A percentile compares a stretch with the other conserved stretches of the same genome.
Conservation (phyloP, 2,113 vertebrate genomes). For the Prochilodus magdalenae region DNA sequence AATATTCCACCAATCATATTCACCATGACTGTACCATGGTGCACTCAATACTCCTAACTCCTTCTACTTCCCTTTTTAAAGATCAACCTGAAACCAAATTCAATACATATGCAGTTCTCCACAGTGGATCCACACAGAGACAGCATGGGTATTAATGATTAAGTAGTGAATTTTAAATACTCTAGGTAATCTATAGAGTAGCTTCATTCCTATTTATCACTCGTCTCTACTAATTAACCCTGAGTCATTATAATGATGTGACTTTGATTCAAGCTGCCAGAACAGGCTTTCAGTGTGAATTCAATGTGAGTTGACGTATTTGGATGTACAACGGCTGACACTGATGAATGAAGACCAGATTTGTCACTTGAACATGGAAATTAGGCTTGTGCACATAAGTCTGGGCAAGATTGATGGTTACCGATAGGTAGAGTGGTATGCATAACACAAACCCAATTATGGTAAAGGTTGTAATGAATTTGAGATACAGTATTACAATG, state of each 20-base stretch:
- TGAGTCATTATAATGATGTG: neutral
- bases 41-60: too few species aligned
- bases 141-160: neutral
- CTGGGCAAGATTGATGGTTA: neutral
- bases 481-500: too few species aligned
- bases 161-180: neutral
- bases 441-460: too few species aligned
- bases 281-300: neutral
- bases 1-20: too few species aligned
- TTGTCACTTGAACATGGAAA: neutral
- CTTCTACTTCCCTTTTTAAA: too few species aligned
- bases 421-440: neutral
- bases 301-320: neutral
- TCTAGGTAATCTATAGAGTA: neutral
- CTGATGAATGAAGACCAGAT: neutral
- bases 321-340: neutral
- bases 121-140: neutral
- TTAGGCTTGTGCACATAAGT: neutral
- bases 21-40: too few species aligned
- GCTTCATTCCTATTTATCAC: conserved; percentile 1
- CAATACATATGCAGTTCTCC: too few species aligned
- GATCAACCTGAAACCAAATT: too few species aligned
- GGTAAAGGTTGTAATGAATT: too few species aligned
- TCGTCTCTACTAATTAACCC: neutral
- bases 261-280: neutral